These are phyloP conservation scores for Brachyistius frenatus DNA, from an alignment of 2,113 vertebrate genomes.

Conservation along the genomic window DNA sequence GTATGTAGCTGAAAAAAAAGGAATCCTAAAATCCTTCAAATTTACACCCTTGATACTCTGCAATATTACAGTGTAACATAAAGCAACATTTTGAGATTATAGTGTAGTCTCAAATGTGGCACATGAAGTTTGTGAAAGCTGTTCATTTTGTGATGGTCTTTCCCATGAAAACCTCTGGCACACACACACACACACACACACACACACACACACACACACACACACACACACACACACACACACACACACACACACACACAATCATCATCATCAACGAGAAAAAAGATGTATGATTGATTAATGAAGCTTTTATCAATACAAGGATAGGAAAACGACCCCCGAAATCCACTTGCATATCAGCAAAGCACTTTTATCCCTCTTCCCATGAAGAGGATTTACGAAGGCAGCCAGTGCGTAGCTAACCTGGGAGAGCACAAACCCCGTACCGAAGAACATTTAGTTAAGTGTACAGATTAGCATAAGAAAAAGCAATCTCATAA, in stretches of 20 bases:
- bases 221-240: constrained; percentile 5
- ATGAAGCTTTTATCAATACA: constrained; percentile 70
- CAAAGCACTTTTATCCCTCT: constrained; percentile 65
- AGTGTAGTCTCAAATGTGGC: too few relatives aligned
- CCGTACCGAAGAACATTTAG: constrained; percentile 70
- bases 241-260: too few relatives aligned
- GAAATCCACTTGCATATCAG: constrained; percentile 73
- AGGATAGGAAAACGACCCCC: constrained; percentile 53
- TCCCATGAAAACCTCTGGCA: not conserved
- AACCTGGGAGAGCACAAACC: constrained; percentile 62
- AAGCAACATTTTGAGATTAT: too few relatives aligned
- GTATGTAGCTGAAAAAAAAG: not conserved
- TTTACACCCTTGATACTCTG: not conserved
- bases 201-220: too few relatives aligned
- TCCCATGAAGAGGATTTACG: constrained; percentile 72
- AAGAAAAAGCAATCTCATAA: constrained; percentile 78
- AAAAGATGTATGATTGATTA: constrained; percentile 70
- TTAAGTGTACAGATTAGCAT: constrained; percentile 81
- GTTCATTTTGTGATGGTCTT: not conserved
- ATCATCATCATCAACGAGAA: constrained; percentile 40
- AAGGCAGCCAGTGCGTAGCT: constrained; percentile 64
- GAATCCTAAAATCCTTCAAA: constrained; percentile 1
- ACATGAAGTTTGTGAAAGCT: not conserved
- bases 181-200: too few relatives aligned
- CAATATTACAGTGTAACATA: too few relatives aligned